Base-by-base conservation (phyloP, 1,140 invertebrate genomes). In the Drosophila ohnishii region DNA sequence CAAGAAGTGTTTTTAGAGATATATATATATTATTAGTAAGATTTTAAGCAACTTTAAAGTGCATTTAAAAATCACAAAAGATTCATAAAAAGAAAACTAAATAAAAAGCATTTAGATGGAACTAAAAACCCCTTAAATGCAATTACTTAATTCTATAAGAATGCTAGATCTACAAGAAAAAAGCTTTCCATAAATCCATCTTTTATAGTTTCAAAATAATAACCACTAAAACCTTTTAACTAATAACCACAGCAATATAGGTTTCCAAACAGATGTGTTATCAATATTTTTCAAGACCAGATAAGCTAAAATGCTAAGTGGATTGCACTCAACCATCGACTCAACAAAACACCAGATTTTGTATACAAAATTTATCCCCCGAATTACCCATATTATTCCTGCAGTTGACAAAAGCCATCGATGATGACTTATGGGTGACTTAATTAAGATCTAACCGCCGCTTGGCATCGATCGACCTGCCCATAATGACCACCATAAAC, bases 401-500 rank as follows among this genome's bases (percentile, higher is more conserved):
- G n/a, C 9, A 51, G 13, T 32, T 45, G 63, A 66, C 64, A 65
- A 50, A 48, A 48, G 42, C 16, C 35, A 66, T 39, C 35, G 22
- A 13, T 22, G 22, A n/a, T 71, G 66, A 71, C 42, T 71, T 71
- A 71, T 71, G 42, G 51, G 22, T 34, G 67, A 71, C 67, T 71
- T 71, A 71, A 71, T 71, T 71, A 71, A 71, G 67, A 71, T 10
- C 51, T 16, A 35, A 30, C 28, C 63, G 25, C 44, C 53, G 22
- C 57, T 37, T 25, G 55, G 34, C 59, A 64, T 32, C 71, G 34
- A 65, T 75, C 71, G 50, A 66, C 53, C 62, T 75, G 44, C 71
- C 60, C 42, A 61, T 74, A 74, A 75, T 75, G 62, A 66, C 73
- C 73, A 75, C 56, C 63, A 76, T 76, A 76, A 77, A 77, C 65